Conservation (phyloP, 2,888 invertebrate species). For the Chironomus riparius region DNA sequence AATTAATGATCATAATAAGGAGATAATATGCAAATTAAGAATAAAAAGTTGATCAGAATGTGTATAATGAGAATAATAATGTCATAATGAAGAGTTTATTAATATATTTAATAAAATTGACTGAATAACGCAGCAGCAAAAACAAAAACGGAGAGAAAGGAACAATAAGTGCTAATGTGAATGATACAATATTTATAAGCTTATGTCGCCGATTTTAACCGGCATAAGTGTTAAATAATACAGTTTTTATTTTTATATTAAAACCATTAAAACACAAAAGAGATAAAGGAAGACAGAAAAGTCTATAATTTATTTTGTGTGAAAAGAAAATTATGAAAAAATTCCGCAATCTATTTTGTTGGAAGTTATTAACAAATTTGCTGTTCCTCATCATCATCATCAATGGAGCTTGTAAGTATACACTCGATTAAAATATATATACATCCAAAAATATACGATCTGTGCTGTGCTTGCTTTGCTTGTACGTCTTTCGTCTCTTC, state of each 20-base stretch:
- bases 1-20: too few species aligned
- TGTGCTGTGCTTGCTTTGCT: neutral
- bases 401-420: constrained; percentile 15
- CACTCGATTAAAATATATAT: neutral
- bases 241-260: too few species aligned
- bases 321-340: constrained; percentile 1
- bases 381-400: neutral
- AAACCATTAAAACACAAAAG: too few species aligned
- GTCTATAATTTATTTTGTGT: neutral
- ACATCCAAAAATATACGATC: neutral
- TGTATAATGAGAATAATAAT: too few species aligned
- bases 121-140: neutral
- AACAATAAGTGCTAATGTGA: neutral
- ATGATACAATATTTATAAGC: neutral
- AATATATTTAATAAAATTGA: too few species aligned
- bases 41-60: too few species aligned
- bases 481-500: constrained; percentile 6
- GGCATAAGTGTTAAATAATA: neutral
- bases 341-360: neutral
- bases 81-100: too few species aligned
- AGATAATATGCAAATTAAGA: too few species aligned
- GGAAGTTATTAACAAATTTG: neutral
- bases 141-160: neutral
- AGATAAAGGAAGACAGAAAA: too few species aligned
- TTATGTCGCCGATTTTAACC: neutral